A percentile compares a stretch with the other conserved stretches of the same genome.
These are phyloP conservation scores for Salvelinus fontinalis DNA, from an alignment of 2,113 vertebrate genomes.

Conservation along the genomic window DNA sequence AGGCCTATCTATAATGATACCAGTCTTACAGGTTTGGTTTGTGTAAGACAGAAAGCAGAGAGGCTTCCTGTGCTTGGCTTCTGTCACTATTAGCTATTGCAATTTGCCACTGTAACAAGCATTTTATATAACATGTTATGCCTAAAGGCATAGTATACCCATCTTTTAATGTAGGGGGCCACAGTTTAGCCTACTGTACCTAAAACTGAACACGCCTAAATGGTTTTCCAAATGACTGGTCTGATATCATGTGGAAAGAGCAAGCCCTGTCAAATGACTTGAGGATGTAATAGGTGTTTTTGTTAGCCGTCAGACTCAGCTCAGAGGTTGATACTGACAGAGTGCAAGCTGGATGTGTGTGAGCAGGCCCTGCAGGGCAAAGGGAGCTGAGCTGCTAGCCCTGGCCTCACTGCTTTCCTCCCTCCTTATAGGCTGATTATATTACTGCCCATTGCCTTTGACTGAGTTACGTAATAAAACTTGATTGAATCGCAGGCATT, in stretches of 20 bases:
- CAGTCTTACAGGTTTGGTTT: no score
- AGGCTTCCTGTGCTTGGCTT: no score
- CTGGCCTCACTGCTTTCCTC: not conserved
- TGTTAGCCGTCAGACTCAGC: constrained; percentile 45
- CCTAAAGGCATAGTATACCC: not conserved
- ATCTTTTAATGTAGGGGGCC: not conserved
- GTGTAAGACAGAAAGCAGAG: no score
- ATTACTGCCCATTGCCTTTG: constrained; percentile 48
- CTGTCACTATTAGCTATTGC: no score
- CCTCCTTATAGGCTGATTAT: constrained; percentile 42
- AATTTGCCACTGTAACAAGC: not conserved
- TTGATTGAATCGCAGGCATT: constrained; percentile 43
- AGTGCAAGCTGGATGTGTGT: constrained; percentile 46
- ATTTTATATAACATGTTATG: not conserved
- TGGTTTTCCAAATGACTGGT: not conserved
- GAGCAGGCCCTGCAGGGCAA: constrained; percentile 42
- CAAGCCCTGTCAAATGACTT: constrained; percentile 37
- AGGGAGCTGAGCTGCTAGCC: constrained; percentile 21
- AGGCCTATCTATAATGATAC: no score
- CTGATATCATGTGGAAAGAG: not conserved
- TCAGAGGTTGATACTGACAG: constrained; percentile 42
- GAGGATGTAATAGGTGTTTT: constrained; percentile 39
- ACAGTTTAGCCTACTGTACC: not conserved
- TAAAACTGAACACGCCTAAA: not conserved
- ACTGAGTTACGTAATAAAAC: constrained; percentile 45